Evolutionary conservation across 1,140 invertebrate genomes (phyloP), one percentile per base, ranked within the genome.

Genomic region (Ceratina japonica): DNA sequence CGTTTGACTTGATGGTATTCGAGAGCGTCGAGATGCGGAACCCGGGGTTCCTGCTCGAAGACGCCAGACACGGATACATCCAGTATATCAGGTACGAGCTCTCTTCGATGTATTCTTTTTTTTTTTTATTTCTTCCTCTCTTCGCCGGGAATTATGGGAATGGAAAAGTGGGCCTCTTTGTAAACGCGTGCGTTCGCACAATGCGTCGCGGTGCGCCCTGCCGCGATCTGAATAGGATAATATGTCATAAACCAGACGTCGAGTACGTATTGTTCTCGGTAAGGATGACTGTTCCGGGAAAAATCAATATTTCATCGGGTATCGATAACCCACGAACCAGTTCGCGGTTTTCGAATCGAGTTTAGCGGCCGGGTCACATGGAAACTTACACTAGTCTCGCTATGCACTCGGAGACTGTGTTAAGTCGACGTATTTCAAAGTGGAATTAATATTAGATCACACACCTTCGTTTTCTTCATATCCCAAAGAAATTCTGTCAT

Each of bases 1-100:
- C 10, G 74, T 63, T 31, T 68, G 69, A 78, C 49, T 87, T 87
- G 81, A 92, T 92, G 92, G 92, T 92, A 72, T 91, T 92, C 86
- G 91, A 92, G 86, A 92, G 91, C 80, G 90, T 89, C 82, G 91
- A 90, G 71, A 92, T 92, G 92, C 87, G 92, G 86, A 92, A 92
- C 86, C 91, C 92, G 22, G 92, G 91, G 82, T 92, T 92, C 88
- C 90, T 92, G 56, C 80, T 92, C 80, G 92, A 92, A 86, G 91
- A 92, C 70, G 91, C 92, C 74, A 90, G 92, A 82, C 92, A 92
- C 74, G 92, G 92, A 85, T 92, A 92, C 65, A 92, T 92, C 82
- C 92, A 92, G 58, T 92, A 92, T 70, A 91, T 92, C 75, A 92
- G 92, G 92, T 92, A 81, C 0, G 37, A 8, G 15, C 0, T 51